phyloP scores from a whole-genome alignment of 2,113 vertebrate species.

The Mandrillus leucophaeus region DNA sequence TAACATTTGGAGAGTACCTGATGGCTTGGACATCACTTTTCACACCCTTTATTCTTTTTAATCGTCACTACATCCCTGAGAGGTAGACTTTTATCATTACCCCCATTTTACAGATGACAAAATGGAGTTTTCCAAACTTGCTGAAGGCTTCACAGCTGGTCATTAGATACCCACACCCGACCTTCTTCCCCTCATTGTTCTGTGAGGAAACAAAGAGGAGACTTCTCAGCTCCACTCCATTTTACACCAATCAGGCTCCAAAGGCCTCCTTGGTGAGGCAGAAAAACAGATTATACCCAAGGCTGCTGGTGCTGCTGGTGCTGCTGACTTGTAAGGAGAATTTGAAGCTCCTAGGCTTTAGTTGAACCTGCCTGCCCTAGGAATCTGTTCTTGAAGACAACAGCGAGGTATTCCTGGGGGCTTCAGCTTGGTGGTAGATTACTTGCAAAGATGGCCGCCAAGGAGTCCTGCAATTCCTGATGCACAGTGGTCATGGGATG shows the following conservation, averaged over 20 bases:
- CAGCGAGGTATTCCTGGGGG: neutral
- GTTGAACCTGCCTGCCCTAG: neutral
- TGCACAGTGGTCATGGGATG: neutral
- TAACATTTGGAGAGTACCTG: neutral
- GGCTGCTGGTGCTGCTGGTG: neutral
- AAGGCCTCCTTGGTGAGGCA: neutral
- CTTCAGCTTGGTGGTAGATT: neutral
- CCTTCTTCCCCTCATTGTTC: neutral
- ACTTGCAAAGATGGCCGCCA: neutral
- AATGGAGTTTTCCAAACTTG: neutral
- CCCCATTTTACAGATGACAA: neutral
- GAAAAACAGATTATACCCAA: neutral
- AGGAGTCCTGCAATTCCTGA: neutral
- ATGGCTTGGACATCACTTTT: neutral
- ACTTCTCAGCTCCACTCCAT: neutral
- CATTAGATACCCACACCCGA: neutral
- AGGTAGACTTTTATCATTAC: neutral
- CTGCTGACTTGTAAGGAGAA: neutral
- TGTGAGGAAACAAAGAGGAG: neutral
- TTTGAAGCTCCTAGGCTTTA: neutral
- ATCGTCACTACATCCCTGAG: neutral
- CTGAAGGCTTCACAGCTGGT: neutral
- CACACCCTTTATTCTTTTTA: neutral
- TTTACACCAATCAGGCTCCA: neutral
- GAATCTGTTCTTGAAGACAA: conserved; percentile 22